A percentile compares a stretch with the other conserved stretches of the same genome.
Conservation (phyloP, 2,113 vertebrate genomes). For the Phalacrocorax aristotelis region DNA sequence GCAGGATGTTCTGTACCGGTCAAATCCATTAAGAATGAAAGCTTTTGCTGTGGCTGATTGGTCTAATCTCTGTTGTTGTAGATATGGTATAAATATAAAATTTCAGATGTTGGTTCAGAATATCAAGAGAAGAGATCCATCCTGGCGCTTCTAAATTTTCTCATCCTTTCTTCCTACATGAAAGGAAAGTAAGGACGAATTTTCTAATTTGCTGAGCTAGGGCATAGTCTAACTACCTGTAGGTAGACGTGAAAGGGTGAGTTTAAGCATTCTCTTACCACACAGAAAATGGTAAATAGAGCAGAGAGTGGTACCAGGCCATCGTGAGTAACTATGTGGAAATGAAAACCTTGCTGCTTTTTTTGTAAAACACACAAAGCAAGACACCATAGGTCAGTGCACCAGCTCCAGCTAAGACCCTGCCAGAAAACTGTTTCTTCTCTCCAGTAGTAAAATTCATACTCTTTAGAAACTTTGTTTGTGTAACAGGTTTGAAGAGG, state of each 20-base stretch:
- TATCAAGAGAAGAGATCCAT: neutral
- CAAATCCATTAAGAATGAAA: conserved; percentile 21
- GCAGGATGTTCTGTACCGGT: neutral
- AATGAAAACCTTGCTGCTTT: neutral
- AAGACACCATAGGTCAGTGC: neutral
- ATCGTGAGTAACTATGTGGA: neutral
- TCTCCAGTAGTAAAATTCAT: neutral
- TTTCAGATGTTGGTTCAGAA: neutral
- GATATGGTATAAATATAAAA: neutral
- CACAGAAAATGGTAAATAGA: neutral
- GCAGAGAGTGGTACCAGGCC: neutral
- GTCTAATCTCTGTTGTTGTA: neutral
- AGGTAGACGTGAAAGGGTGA: neutral
- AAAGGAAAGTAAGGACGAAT: neutral
- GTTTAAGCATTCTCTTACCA: neutral
- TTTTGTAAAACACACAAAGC: neutral
- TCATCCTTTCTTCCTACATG: neutral
- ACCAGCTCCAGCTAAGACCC: neutral
- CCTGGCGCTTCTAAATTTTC: neutral
- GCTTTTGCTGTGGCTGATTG: neutral
- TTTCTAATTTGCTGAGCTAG: neutral
- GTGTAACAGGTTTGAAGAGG: neutral
- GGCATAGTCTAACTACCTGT: neutral
- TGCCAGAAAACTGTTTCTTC: neutral
- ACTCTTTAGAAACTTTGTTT: neutral